phyloP scores from a whole-genome alignment of 2,888 invertebrate genomes.

The Ctena decussata region DNA sequence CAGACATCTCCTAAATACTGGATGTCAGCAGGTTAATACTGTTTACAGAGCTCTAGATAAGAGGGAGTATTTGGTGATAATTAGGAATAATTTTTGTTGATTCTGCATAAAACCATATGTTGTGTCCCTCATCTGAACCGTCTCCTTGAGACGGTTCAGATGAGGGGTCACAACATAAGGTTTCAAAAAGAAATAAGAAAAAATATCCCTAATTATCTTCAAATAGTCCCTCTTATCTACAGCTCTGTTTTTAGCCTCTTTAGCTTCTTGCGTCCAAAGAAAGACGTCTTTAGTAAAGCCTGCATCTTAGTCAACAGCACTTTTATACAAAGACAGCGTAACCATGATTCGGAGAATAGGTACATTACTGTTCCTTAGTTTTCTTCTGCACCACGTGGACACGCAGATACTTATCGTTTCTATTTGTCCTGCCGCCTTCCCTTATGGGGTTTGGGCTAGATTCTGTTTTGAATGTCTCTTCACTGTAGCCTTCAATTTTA shows the following conservation, averaged over 20 bases:
- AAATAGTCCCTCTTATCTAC: no score
- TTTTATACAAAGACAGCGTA: background rate
- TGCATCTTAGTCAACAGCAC: background rate
- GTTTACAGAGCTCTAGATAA: no score
- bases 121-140: no score
- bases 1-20: background rate
- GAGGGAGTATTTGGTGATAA: no score
- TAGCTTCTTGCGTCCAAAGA: background rate
- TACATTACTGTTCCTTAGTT: background rate
- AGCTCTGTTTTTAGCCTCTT: background rate
- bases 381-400: conserved; percentile 8
- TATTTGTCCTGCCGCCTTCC: background rate
- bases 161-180: no score
- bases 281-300: background rate
- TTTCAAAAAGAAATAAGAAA: no score
- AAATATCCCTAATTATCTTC: no score
- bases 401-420: background rate
- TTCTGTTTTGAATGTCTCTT: no score
- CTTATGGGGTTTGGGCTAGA: background rate
- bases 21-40: background rate
- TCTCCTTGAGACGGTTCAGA: no score
- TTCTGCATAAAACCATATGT: no score
- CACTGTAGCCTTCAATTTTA: no score
- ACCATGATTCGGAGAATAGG: background rate
- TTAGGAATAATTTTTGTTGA: no score